A percentile compares a stretch with the other conserved stretches of the same genome.
Conservation (phyloP, 2,888 invertebrate genomes). For the Melitaea athalia region DNA sequence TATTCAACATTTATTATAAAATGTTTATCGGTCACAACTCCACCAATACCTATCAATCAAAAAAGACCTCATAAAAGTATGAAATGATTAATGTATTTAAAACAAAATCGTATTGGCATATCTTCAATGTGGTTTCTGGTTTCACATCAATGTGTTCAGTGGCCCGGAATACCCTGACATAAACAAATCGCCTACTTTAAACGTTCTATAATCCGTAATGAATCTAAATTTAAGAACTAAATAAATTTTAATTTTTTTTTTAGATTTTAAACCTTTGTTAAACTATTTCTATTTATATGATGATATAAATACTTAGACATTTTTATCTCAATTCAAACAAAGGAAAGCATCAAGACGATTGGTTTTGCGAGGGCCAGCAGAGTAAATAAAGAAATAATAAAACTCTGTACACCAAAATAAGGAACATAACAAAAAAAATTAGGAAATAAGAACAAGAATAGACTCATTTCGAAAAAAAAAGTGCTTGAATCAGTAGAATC, state of each 20-base stretch:
- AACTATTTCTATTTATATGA: no score
- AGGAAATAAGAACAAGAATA: no score
- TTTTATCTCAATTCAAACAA: no score
- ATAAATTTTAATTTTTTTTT: not conserved
- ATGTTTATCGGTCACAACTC: not conserved
- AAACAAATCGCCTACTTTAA: conserved; percentile 49
- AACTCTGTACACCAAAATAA: no score
- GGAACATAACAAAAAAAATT: no score
- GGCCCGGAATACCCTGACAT: conserved; percentile 50
- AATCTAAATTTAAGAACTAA: not conserved
- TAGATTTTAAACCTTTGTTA: no score
- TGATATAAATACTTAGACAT: no score
- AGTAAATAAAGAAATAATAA: no score
- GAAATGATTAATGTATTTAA: conserved; percentile 54
- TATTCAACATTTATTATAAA: not conserved
- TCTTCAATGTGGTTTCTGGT: conserved; percentile 38
- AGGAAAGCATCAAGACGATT: no score
- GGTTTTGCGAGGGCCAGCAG: no score
- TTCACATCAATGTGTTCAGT: conserved; percentile 40
- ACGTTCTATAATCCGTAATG: conserved; percentile 2
- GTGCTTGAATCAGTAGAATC: no score
- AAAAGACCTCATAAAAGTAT: conserved; percentile 20
- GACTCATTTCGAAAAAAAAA: no score
- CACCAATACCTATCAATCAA: not conserved
- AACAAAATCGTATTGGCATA: conserved; percentile 51